Evolutionary conservation across 2,888 invertebrate genomes (phyloP), one percentile per base, ranked within the genome.

Genomic region (Scrobipalpa atriplicella): DNA sequence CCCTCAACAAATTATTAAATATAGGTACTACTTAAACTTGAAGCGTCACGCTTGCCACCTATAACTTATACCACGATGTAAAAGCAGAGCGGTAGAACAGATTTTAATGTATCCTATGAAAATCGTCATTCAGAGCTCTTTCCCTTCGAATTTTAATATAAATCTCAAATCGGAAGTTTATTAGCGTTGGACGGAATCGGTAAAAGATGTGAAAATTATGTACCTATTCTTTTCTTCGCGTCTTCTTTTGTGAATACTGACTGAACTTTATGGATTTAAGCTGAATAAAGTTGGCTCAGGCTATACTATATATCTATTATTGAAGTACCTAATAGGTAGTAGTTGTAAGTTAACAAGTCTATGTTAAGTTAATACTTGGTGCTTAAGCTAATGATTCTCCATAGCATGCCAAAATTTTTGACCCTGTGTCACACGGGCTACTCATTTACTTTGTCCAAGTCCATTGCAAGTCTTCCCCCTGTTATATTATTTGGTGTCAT

Each of bases 91-190:
- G 75, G 81, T 88, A 80, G 87, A 88, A 90, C 90, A 92, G 91
- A 92, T 92, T 92, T 92, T 91, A 91, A 92, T 90, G 90, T 83
- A 86, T 90, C 89, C 90, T 89, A 90, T 91, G 92, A 90, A 91
- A 90, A 90, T 91, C 86, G 90, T 88, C 87, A 87, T 89, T 86
- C 89, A 80, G 79, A 83, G 81, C 82, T 83, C 80, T 80, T 79
- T 85, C 84, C 85, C 85, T 89, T 87, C 88, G 90, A 89, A 91
- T 90, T 90, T 91, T 89, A 90, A 90, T 90, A 90, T 89, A 86
- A 89, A 90, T 89, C 89, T 84, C 75, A 77, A 83, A 85, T 90
- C 84, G 84, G 75, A 82, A 87, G 80, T 91, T 91, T 92, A 91
- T 90, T 91, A 90, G 90, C 88, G 86, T 84, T 81, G 84, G 80